Evolutionary conservation across 2,888 invertebrate species (phyloP).

Genomic region (Nomada hirtipes): DNA sequence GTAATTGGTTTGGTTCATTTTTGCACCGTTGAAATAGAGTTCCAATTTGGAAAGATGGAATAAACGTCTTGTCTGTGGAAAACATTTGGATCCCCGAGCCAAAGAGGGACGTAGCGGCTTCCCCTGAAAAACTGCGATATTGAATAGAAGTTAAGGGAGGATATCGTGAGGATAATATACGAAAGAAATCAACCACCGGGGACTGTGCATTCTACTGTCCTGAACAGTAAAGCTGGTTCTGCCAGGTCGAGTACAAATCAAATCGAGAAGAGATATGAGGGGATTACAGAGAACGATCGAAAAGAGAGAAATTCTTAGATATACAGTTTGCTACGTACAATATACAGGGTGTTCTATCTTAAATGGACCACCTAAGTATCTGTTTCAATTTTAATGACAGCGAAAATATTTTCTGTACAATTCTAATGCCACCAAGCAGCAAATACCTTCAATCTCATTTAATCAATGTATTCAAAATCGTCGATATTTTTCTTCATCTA

Average conservation of each 20-base stretch:
- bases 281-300: conserved; percentile 55
- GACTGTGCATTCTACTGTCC: conserved; percentile 59
- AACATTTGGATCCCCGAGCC: neutral
- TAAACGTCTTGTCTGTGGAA: too few relatives aligned
- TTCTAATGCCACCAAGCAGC: too few relatives aligned
- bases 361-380: too few relatives aligned
- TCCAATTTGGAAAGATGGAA: too few relatives aligned
- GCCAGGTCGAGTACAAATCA: conserved; percentile 55
- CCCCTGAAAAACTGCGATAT: conserved; percentile 6
- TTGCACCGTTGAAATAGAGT: too few relatives aligned
- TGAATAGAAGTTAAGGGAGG: neutral
- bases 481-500: too few relatives aligned
- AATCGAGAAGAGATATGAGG: conserved; percentile 49
- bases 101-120: neutral
- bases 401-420: too few relatives aligned
- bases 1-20: too few relatives aligned
- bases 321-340: conserved; percentile 6
- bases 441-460: too few relatives aligned
- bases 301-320: conserved; percentile 43
- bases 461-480: too few relatives aligned
- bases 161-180: conserved; percentile 16
- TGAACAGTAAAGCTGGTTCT: conserved; percentile 42
- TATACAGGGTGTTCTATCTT: conserved; percentile 14
- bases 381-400: too few relatives aligned
- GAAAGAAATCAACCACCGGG: conserved; percentile 38